These are phyloP conservation scores for Prunella himalayana DNA, from an alignment of 2,113 vertebrate species.

Conservation along the genomic window DNA sequence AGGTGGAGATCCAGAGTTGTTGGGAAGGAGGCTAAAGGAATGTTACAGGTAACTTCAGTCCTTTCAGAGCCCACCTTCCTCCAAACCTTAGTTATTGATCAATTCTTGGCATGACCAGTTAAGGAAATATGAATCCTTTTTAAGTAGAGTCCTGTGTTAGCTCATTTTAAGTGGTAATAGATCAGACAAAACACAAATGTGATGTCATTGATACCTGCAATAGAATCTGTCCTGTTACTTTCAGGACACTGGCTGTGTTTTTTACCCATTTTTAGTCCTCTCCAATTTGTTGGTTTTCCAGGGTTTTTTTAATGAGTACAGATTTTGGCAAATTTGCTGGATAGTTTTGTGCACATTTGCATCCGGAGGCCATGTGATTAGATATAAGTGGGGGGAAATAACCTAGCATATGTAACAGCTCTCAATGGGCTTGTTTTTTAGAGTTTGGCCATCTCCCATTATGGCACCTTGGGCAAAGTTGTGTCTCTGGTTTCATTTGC, in stretches of 20 bases:
- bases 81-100: background rate
- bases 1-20: slow-evolving; percentile 89
- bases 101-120: background rate
- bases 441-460: background rate
- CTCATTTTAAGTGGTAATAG: background rate
- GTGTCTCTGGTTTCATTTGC: background rate
- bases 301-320: background rate
- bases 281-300: background rate
- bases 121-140: background rate
- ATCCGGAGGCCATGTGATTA: background rate
- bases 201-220: background rate
- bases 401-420: background rate
- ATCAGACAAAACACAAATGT: background rate
- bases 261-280: background rate
- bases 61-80: background rate
- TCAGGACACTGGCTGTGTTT: background rate
- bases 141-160: background rate
- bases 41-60: slow-evolving; percentile 84
- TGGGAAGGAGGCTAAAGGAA: slow-evolving; percentile 92
- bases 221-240: background rate
- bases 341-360: background rate
- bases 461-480: background rate
- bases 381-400: background rate
- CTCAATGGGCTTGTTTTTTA: background rate
- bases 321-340: background rate